Conservation (phyloP, 2,888 invertebrate species). For the Brachyptera risi region DNA sequence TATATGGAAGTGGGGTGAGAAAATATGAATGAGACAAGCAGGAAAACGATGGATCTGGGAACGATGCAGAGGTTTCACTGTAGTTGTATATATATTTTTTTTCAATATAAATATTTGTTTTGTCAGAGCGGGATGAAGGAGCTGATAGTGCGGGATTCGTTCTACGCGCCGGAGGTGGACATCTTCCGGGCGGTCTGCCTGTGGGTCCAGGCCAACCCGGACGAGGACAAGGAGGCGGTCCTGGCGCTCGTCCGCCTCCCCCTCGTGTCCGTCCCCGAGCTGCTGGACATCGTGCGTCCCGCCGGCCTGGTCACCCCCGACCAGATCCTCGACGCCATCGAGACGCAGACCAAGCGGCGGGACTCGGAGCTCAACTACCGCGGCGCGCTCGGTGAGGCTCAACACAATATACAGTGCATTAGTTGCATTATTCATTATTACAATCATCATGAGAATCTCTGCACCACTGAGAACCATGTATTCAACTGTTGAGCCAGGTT, state of each 20-base stretch:
- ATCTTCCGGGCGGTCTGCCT: conserved; percentile 86
- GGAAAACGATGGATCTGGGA: too few relatives aligned
- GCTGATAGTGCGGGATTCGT: conserved; percentile 86
- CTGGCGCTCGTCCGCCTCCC: conserved; percentile 64
- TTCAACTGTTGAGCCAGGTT: too few relatives aligned
- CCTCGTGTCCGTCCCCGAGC: conserved; percentile 80
- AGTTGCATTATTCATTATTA: too few relatives aligned
- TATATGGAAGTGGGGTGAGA: too few relatives aligned
- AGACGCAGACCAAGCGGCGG: conserved; percentile 73
- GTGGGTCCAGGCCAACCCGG: conserved; percentile 81
- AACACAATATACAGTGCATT: too few relatives aligned
- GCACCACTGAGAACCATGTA: too few relatives aligned
- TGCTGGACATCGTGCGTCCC: conserved; percentile 84
- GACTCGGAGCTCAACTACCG: conserved; percentile 79
- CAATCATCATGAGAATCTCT: too few relatives aligned
- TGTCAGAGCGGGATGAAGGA: conserved; percentile 71
- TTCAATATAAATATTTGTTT: too few relatives aligned
- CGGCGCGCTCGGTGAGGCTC: conserved; percentile 66
- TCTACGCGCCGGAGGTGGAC: conserved; percentile 93
- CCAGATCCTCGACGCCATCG: conserved; percentile 90
- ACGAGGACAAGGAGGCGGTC: conserved; percentile 45
- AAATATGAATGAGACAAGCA: too few relatives aligned
- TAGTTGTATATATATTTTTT: too few relatives aligned
- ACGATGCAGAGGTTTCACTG: too few relatives aligned
- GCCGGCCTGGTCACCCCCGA: conserved; percentile 84